Evolutionary conservation across 2,113 vertebrate genomes (phyloP).

Genomic region (Colius striatus): DNA sequence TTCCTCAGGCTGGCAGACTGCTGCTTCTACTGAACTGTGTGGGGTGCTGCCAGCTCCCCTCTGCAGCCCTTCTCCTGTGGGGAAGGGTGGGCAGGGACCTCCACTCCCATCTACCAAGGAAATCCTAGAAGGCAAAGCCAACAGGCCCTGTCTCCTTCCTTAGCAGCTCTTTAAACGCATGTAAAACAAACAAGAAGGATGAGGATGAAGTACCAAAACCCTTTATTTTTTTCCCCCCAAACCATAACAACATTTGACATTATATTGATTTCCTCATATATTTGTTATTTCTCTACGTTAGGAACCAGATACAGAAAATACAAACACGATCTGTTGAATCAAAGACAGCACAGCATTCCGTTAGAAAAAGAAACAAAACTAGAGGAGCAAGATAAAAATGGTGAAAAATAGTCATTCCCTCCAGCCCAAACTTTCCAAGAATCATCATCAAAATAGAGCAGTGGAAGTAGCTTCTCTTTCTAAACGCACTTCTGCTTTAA

Average conservation of each 20-base stretch:
- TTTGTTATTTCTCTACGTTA: conserved; percentile 77
- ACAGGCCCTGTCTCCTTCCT: background rate
- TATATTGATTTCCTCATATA: conserved; percentile 78
- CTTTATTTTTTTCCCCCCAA: conserved; percentile 70
- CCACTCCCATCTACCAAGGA: accelerated
- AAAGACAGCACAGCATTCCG: conserved; percentile 67
- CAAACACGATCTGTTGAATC: conserved; percentile 72
- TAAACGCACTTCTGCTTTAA: conserved; percentile 62
- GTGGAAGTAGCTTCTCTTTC: conserved; percentile 66
- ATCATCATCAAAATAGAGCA: conserved; percentile 71
- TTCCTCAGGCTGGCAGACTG: accelerated
- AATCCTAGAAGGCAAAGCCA: background rate
- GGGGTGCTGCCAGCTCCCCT: background rate
- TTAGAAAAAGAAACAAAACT: conserved; percentile 64
- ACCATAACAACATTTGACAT: conserved; percentile 71
- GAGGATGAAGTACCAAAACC: conserved; percentile 67
- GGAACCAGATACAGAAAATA: conserved; percentile 78
- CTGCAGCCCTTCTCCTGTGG: background rate
- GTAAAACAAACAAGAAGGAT: background rate
- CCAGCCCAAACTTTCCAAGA: conserved; percentile 62
- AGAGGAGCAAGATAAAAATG: conserved; percentile 62
- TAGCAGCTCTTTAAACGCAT: background rate
- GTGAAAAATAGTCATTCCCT: conserved; percentile 55
- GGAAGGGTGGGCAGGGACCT: background rate
- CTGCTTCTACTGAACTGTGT: background rate